phyloP scores from a whole-genome alignment of 2,113 vertebrate species.

The Hippocampus mohnikei region DNA sequence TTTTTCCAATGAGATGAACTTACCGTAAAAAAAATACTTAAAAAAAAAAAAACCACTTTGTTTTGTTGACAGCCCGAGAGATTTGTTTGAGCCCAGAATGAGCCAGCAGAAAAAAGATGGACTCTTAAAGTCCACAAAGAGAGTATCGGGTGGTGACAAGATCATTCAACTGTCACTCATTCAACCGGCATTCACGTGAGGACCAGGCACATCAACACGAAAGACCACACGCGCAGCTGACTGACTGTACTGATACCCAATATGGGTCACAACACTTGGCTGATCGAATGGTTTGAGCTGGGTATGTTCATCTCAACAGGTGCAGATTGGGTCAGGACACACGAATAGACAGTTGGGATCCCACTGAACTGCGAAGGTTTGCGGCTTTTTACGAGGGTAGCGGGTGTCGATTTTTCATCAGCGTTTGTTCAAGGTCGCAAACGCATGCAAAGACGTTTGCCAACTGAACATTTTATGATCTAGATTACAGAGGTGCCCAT shows the following conservation, averaged over 20 bases:
- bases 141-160: constrained; percentile 55
- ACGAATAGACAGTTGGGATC: background rate
- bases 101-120: constrained; percentile 20
- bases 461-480: too few relatives aligned
- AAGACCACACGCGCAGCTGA: constrained; percentile 29
- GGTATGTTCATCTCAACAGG: constrained; percentile 21
- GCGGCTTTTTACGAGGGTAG: too few relatives aligned
- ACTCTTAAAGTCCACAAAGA: constrained; percentile 36
- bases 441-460: too few relatives aligned
- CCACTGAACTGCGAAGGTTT: too few relatives aligned
- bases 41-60: background rate
- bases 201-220: constrained; percentile 27
- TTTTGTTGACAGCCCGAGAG: background rate
- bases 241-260: constrained; percentile 33
- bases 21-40: background rate
- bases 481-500: too few relatives aligned
- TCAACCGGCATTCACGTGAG: constrained; percentile 38
- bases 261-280: constrained; percentile 46
- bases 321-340: constrained; percentile 10
- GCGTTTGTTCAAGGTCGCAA: too few relatives aligned
- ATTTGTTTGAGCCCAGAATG: constrained; percentile 10
- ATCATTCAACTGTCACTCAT: constrained; percentile 48
- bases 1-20: background rate
- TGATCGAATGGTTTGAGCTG: constrained; percentile 22
- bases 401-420: too few relatives aligned